Evolutionary conservation across 2,113 vertebrate genomes (phyloP).

Genomic region (Leiothrix lutea): DNA sequence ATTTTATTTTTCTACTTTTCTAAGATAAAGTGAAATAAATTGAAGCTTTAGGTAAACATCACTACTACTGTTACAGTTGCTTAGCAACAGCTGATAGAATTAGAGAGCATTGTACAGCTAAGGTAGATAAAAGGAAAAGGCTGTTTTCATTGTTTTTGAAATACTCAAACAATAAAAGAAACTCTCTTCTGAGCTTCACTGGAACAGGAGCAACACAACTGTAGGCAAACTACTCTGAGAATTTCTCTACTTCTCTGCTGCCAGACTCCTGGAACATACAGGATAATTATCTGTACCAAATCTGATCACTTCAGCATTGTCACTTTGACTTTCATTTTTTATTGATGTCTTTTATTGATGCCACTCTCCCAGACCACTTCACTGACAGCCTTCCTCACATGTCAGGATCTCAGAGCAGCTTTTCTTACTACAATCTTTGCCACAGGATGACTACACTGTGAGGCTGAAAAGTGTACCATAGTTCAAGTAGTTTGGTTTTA

Average conservation of each 20-base stretch:
- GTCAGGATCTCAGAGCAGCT: not conserved
- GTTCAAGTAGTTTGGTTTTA: not conserved
- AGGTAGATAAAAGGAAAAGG: not conserved
- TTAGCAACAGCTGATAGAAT: constrained; percentile 20
- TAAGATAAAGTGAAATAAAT: constrained; percentile 17
- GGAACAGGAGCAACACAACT: not conserved
- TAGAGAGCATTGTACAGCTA: not conserved
- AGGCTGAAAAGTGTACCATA: not conserved
- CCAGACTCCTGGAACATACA: not conserved
- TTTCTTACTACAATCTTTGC: not conserved
- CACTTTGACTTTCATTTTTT: not conserved
- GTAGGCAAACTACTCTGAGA: not conserved
- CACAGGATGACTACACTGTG: not conserved
- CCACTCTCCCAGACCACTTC: not conserved
- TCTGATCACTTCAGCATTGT: not conserved
- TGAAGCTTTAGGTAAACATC: not conserved
- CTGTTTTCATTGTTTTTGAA: not conserved
- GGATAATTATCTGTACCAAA: not conserved
- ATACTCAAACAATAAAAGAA: not conserved
- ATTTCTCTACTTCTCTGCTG: not conserved
- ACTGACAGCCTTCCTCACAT: not conserved
- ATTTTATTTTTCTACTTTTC: constrained; percentile 19
- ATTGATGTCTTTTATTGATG: not conserved
- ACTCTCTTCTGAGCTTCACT: not conserved
- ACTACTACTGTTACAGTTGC: constrained; percentile 18